Evolutionary conservation across 2,113 vertebrate genomes (phyloP), one percentile per base, ranked within the genome.

Genomic region (Antigone vipio): DNA sequence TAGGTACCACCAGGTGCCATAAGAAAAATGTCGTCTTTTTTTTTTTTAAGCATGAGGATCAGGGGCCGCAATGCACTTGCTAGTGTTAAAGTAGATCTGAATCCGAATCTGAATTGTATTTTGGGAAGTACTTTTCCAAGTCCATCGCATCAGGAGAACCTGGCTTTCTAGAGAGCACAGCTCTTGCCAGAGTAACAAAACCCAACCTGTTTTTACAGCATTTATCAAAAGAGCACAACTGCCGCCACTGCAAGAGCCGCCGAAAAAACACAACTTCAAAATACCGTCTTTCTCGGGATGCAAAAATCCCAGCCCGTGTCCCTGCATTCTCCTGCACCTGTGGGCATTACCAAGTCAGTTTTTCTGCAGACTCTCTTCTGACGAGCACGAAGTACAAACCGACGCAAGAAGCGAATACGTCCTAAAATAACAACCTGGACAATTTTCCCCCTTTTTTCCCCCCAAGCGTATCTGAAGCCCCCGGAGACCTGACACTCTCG

Each of bases 401-500:
- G 12, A 7, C 0, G 9, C 89, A 6, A 89, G 50, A 2, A 23
- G 29, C 7, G 1, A 32, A 27, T 3, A 30, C 10, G 7, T 21
- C 47, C 53, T 10, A 4, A 34, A 38, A 7, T 1, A 21, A 2
- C 6, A 8, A 12, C 29, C 5, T 2, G 67, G 30, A 15, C 9
- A 9, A 1, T 8, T 4, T 6, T 6, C 49, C 14, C 9, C 8
- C 3, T 22, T 13, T 8, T 6, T 16, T 0, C 4, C 3, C 7
- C 26, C 44, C 32, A 9, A 17, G 29, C 1, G 9, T 7, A 13
- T 29, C 26, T 1, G 34, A 32, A 47, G 40, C 21, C 50, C 27
- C 21, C 1, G 32, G 2, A 56, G 40, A 55, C 6, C 59, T 0
- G 49, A 19, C 32, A 1, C 47, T 1, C n/a, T 0, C 21, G 27